Evolutionary conservation across 2,888 invertebrate species (phyloP).

Genomic region (Magallana nippona): DNA sequence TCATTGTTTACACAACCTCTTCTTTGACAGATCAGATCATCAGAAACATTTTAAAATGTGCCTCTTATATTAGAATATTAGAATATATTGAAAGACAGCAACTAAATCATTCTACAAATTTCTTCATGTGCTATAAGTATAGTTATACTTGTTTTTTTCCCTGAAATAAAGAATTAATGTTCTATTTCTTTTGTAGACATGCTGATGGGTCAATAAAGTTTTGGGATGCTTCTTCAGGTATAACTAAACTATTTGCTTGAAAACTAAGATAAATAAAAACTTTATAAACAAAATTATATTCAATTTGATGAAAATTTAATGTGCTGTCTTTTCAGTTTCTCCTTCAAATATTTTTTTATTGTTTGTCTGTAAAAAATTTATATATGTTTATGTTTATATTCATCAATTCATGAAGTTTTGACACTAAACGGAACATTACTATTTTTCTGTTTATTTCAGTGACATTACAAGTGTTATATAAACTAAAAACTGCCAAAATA

Average conservation of each 20-base stretch:
- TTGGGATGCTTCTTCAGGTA: conserved; percentile 94
- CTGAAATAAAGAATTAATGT: neutral
- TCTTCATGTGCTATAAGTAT: too few species aligned
- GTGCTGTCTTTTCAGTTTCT: too few species aligned
- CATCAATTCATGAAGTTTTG: too few species aligned
- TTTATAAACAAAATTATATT: neutral
- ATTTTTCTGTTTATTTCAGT: conserved; percentile 82
- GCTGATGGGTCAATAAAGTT: conserved; percentile 99
- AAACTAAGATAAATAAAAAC: neutral
- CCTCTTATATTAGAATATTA: too few species aligned
- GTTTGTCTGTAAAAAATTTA: too few species aligned
- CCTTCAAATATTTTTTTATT: too few species aligned
- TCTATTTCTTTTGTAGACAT: conserved; percentile 84
- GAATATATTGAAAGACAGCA: too few species aligned
- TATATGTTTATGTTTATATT: too few species aligned
- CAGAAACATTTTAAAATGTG: too few species aligned
- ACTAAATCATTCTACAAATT: too few species aligned
- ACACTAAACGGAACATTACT: neutral
- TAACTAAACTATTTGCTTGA: conserved; percentile 12
- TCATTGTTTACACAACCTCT: too few species aligned
- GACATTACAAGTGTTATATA: conserved; percentile 96
- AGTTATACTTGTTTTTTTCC: neutral
- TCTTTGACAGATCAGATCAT: too few species aligned
- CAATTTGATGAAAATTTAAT: neutral
- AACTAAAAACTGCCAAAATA: conserved; percentile 96